Evolutionary conservation across 1,140 invertebrate species (phyloP).

Genomic region (Drosophila nasuta): DNA sequence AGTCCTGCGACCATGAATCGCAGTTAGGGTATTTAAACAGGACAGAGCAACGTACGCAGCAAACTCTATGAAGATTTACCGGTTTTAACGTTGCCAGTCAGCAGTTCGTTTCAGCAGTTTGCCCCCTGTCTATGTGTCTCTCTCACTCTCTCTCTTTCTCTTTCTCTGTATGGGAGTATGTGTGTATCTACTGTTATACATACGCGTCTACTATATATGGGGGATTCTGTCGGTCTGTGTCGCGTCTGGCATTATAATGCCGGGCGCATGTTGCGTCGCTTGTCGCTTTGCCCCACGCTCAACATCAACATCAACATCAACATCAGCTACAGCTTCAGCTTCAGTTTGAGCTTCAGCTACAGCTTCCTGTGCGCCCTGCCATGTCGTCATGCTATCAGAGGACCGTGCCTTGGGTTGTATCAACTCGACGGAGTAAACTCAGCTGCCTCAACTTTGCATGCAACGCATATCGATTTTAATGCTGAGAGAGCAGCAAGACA

Average conservation of each 20-base stretch:
- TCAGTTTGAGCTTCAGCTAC: conserved; percentile 48
- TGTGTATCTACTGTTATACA: conserved; percentile 3
- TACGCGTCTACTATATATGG: conserved; percentile 5
- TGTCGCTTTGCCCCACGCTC: conserved; percentile 60
- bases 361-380: conserved; percentile 75
- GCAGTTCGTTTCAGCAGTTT: conserved; percentile 61
- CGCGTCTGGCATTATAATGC: conserved; percentile 79
- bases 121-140: conserved; percentile 14
- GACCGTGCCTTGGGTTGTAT: conserved; percentile 7
- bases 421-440: conserved; percentile 10
- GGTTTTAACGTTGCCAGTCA: conserved; percentile 82
- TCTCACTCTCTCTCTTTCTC: too few species aligned
- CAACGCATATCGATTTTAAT: conserved; percentile 70
- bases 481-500: conserved; percentile 17
- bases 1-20: neutral
- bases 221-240: conserved; percentile 53
- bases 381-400: conserved; percentile 72
- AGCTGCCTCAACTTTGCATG: conserved; percentile 31
- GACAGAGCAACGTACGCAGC: conserved; percentile 69
- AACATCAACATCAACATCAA: conserved; percentile 5
- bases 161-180: neutral
- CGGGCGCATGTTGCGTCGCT: conserved; percentile 56
- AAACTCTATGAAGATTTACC: conserved; percentile 81
- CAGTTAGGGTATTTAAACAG: conserved; percentile 36
- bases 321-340: conserved; percentile 48